Evolutionary conservation across 1,140 invertebrate species (phyloP).

Genomic region (Bombus ignitus): DNA sequence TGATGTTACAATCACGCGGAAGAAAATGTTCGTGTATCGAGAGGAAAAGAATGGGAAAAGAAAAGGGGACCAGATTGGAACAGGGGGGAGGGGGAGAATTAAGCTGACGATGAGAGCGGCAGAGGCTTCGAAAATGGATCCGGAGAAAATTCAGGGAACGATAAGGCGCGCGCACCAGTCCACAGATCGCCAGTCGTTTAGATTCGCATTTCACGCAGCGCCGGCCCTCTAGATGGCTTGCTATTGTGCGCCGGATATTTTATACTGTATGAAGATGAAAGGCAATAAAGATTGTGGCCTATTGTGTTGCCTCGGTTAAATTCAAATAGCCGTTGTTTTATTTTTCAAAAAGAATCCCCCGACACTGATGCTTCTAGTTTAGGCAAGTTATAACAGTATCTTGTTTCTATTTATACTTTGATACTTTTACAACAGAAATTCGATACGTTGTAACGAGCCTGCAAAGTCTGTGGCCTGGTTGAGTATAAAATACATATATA

Average conservation of each 20-base stretch:
- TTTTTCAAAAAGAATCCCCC: neutral
- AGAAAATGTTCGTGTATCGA: slow-evolving; percentile 45
- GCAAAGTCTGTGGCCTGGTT: too few relatives aligned
- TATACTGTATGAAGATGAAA: slow-evolving; percentile 63
- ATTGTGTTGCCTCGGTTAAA: slow-evolving; percentile 57
- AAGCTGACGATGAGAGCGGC: slow-evolving; percentile 33
- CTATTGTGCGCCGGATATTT: slow-evolving; percentile 61
- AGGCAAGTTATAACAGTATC: neutral
- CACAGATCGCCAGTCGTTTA: slow-evolving; percentile 56
- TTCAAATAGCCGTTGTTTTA: slow-evolving; percentile 43
- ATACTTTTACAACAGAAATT: neutral
- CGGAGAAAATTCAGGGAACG: slow-evolving; percentile 60
- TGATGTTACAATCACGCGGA: slow-evolving; percentile 48
- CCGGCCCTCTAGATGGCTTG: slow-evolving; percentile 58
- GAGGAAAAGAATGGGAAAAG: slow-evolving; percentile 33
- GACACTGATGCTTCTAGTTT: neutral
- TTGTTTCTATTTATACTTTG: neutral
- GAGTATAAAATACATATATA: too few relatives aligned
- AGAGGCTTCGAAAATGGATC: slow-evolving; percentile 36
- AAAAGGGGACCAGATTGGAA: slow-evolving; percentile 39
- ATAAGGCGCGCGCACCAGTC: slow-evolving; percentile 33
- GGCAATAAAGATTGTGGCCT: slow-evolving; percentile 61
- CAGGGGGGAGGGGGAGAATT: slow-evolving; percentile 11
- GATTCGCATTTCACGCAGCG: slow-evolving; percentile 66
- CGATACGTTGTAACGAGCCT: neutral